These are phyloP conservation scores for Atrina japonica DNA, from an alignment of 2,888 invertebrate genomes.

Conservation along the genomic window DNA sequence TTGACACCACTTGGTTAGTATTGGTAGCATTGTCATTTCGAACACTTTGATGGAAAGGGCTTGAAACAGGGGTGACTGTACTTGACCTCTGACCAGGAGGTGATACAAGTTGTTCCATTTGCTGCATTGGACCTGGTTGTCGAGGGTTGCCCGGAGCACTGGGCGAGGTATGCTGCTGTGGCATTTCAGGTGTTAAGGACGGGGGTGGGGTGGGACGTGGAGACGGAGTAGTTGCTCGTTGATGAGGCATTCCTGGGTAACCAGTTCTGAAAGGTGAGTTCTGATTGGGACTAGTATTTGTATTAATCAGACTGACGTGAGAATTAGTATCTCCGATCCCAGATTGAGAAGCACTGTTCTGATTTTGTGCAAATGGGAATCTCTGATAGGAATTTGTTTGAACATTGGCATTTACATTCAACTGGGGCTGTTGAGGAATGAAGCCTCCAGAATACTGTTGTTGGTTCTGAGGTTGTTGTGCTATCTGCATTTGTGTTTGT, in stretches of 20 bases:
- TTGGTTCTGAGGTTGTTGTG: slow-evolving; percentile 23
- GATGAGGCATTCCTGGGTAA: slow-evolving; percentile 46
- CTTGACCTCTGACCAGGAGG: slow-evolving; percentile 49
- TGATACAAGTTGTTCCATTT: slow-evolving; percentile 67
- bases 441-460: slow-evolving; percentile 14
- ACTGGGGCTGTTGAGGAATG: slow-evolving; percentile 43
- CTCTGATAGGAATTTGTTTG: slow-evolving; percentile 31
- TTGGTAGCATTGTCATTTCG: slow-evolving; percentile 7
- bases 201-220: slow-evolving; percentile 68
- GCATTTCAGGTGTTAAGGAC: slow-evolving; percentile 50
- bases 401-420: slow-evolving; percentile 31
- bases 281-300: slow-evolving; percentile 64
- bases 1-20: neutral
- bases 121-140: slow-evolving; percentile 57
- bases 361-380: slow-evolving; percentile 32
- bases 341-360: slow-evolving; percentile 41
- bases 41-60: slow-evolving; percentile 36
- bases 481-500: slow-evolving; percentile 14
- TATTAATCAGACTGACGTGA: slow-evolving; percentile 58
- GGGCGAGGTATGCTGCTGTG: slow-evolving; percentile 42
- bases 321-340: slow-evolving; percentile 48
- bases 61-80: slow-evolving; percentile 45
- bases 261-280: slow-evolving; percentile 48
- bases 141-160: slow-evolving; percentile 65
- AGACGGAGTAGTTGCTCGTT: slow-evolving; percentile 61